phyloP scores from a whole-genome alignment of 2,888 invertebrate genomes.

The Brenthis daphne region DNA sequence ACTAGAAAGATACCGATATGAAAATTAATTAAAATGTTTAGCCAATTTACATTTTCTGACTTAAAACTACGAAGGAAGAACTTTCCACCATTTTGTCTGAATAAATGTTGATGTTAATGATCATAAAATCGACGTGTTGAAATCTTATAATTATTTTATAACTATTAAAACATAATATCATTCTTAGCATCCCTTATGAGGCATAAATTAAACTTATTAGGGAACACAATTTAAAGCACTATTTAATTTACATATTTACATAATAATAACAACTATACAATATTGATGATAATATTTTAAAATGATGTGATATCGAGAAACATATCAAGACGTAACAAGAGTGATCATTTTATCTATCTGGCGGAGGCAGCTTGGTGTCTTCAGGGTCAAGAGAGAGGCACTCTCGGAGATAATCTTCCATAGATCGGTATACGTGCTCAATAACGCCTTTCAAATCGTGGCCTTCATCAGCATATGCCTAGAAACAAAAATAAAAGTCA shows the following conservation, averaged over 20 bases:
- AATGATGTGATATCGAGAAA: slow-evolving; percentile 29
- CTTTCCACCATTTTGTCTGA: slow-evolving; percentile 11
- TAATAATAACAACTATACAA: slow-evolving; percentile 58
- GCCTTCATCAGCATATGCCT: slow-evolving; percentile 97
- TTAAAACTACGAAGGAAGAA: slow-evolving; percentile 19
- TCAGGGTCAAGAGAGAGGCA: slow-evolving; percentile 94
- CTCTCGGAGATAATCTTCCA: slow-evolving; percentile 96
- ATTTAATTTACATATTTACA: slow-evolving; percentile 80
- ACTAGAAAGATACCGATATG: slow-evolving; percentile 44
- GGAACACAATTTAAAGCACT: slow-evolving; percentile 80
- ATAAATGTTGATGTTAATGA: slow-evolving; percentile 25
- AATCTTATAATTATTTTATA: slow-evolving; percentile 15
- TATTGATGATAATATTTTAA: slow-evolving; percentile 41
- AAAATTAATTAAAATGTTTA: slow-evolving; percentile 51
- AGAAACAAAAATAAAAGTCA: slow-evolving; percentile 52
- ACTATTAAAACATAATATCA: neutral
- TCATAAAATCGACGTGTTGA: slow-evolving; percentile 28
- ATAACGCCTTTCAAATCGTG: slow-evolving; percentile 92
- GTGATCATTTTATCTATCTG: slow-evolving; percentile 73
- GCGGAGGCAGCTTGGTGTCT: slow-evolving; percentile 85
- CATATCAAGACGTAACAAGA: slow-evolving; percentile 26
- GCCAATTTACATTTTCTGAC: slow-evolving; percentile 27
- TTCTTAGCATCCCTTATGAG: slow-evolving; percentile 35
- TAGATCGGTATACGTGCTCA: slow-evolving; percentile 95
- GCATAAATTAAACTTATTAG: slow-evolving; percentile 49